Evolutionary conservation across 2,797 vertebrate species (phyloP).

Genomic region (Mormyrops attenuatus): DNA sequence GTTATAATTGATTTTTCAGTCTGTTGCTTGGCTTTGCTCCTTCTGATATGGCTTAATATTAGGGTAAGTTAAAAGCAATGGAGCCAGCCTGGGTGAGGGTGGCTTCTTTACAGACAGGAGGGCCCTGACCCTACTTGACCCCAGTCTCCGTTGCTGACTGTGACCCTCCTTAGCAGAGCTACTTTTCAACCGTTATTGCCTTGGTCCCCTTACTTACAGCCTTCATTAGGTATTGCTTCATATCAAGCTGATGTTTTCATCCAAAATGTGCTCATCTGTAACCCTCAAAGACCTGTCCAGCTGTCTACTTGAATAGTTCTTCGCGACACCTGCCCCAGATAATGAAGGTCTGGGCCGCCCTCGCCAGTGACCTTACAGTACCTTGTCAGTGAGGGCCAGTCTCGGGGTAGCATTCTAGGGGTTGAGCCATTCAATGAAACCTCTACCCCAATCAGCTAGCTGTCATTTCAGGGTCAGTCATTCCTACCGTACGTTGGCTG

Average conservation of each 20-base stretch:
- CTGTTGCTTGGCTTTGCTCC: background rate
- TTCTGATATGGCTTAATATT: background rate
- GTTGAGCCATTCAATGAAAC: background rate
- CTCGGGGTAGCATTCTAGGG: background rate
- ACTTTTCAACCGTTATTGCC: background rate
- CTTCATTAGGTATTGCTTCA: constrained; percentile 1
- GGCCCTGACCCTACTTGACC: background rate
- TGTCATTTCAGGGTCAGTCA: background rate
- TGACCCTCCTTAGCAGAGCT: background rate
- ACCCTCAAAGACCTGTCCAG: background rate
- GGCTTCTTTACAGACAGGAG: background rate
- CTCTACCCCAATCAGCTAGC: background rate
- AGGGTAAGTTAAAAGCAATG: background rate
- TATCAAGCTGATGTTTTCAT: background rate
- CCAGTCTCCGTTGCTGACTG: background rate
- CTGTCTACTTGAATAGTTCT: background rate
- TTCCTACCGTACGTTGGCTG: background rate
- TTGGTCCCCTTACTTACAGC: background rate
- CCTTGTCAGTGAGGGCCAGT: background rate
- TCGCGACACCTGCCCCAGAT: background rate
- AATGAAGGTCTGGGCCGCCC: background rate
- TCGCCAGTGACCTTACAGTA: background rate
- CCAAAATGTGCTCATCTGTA: background rate
- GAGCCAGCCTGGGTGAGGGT: background rate
- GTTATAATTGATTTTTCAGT: background rate